phyloP scores from a whole-genome alignment of 2,888 invertebrate species.

The Itoplectis maculator region DNA sequence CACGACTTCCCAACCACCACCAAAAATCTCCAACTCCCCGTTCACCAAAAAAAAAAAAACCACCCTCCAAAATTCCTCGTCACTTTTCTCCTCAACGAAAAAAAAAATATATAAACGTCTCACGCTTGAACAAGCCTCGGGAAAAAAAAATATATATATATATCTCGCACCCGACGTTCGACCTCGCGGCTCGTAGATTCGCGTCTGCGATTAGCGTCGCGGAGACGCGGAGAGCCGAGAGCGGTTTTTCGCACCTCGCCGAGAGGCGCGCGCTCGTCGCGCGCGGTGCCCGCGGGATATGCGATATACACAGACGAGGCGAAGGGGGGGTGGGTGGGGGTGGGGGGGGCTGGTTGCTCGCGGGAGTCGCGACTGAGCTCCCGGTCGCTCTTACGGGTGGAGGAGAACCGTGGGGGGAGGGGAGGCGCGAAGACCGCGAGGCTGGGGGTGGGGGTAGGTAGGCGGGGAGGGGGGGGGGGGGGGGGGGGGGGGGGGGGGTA shows the following conservation, averaged over 20 bases:
- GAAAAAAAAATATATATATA: too few relatives aligned
- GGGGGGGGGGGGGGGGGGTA: constrained; percentile 30
- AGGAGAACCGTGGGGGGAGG: constrained; percentile 7
- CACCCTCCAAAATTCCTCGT: not conserved
- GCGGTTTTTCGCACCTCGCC: constrained; percentile 61
- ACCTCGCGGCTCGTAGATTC: constrained; percentile 48
- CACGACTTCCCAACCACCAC: constrained; percentile 31
- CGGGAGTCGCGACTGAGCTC: constrained; percentile 18
- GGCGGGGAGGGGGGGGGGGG: constrained; percentile 26
- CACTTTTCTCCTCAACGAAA: not conserved
- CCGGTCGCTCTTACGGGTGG: not conserved
- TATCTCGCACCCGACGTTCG: not conserved
- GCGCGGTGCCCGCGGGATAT: constrained; percentile 24
- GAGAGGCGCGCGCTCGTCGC: constrained; percentile 33
- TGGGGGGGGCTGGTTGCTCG: constrained; percentile 7
- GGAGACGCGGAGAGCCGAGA: constrained; percentile 7
- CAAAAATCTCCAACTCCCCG: not conserved
- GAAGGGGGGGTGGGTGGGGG: too few relatives aligned
- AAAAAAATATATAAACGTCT: not conserved
- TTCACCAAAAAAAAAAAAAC: not conserved
- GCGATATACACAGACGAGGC: constrained; percentile 27
- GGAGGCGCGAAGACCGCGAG: not conserved
- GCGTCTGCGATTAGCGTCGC: constrained; percentile 42
- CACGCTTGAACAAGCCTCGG: too few relatives aligned
- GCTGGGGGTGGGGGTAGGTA: not conserved